phyloP scores from a whole-genome alignment of 2,113 vertebrate genomes.

The Lepisosteus osseus region DNA sequence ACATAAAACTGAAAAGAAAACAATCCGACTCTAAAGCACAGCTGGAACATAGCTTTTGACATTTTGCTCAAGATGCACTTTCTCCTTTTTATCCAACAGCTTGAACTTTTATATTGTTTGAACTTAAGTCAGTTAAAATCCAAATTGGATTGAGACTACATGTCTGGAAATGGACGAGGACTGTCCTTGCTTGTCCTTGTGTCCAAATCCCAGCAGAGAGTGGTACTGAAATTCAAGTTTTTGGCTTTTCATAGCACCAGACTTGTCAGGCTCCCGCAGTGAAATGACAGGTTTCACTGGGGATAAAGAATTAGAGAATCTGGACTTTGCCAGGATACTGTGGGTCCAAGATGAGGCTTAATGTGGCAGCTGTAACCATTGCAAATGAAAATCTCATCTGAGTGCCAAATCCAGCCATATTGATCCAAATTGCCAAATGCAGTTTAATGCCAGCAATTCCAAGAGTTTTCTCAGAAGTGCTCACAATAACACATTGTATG shows the following conservation, averaged over 20 bases:
- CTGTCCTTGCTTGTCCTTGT: conserved; percentile 13
- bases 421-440: conserved; percentile 27
- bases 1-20: too few relatives aligned
- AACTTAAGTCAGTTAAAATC: too few relatives aligned
- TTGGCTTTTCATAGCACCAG: conserved; percentile 32
- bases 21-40: too few relatives aligned
- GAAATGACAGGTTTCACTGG: conserved; percentile 29
- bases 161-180: neutral
- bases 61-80: too few relatives aligned
- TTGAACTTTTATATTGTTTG: too few relatives aligned
- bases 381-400: conserved; percentile 50
- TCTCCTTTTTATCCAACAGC: too few relatives aligned
- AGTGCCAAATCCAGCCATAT: conserved; percentile 51
- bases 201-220: conserved; percentile 12
- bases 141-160: too few relatives aligned
- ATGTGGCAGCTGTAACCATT: conserved; percentile 64
- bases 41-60: too few relatives aligned
- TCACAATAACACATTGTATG: too few relatives aligned
- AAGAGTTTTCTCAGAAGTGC: conserved; percentile 45
- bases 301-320: conserved; percentile 24
- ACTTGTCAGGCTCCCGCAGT: conserved; percentile 38
- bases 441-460: conserved; percentile 54
- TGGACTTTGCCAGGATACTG: conserved; percentile 49
- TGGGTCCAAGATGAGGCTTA: conserved; percentile 40
- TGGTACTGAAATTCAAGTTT: conserved; percentile 2